Base-by-base conservation (phyloP, 2,888 invertebrate genomes). In the Tiliacea citrago region DNA sequence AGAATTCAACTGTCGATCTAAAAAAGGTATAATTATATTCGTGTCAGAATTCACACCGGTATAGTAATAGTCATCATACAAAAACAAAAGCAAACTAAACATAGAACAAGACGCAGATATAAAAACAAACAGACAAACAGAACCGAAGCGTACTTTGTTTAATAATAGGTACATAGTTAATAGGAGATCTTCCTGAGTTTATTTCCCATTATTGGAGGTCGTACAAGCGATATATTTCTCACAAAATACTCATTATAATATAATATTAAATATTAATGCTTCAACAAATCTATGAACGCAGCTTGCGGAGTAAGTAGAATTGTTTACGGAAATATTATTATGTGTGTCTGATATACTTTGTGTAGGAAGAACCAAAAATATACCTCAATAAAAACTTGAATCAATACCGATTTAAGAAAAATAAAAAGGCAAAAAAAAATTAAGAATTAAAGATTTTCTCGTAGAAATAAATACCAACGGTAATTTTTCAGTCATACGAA, bases 111-210 rank as follows among this genome's bases (percentile, higher is more conserved):
- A 21, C 47, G 47, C 13, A 21, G 29, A 13, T 18, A 13, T 21
- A 65, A 21, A 51, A 3, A 66, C 49, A n/a, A n/a, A 66, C 35
- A 51, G 51, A 66, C 18, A 53, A 53, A 66, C 35, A 18, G 6
- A 53, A 6, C 16, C n/a, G 35, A 39, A n/a, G 35, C 2, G 39
- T 55, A 57, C 39, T 53, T 55, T 55, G 58, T 65, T 68, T 29
- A 47, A 45, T 68, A 57, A 35, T 53, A n/a, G n/a, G n/a, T n/a
- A 77, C 58, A 53, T 53, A 21, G 62, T 74, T 63, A 51, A 45
- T 35, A 57, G 10, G 42, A 75, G 47, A 53, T 63, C 39, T 21
- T 13, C 9, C 13, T 18, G 21, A 68, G 45, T 68, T 68, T 77
- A 77, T 5, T 58, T 29, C 58, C 29, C 29, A 9, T 57, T 57